A percentile compares a stretch with the other conserved stretches of the same genome.
phyloP scores from a whole-genome alignment of 1,140 invertebrate genomes.

The Yoshiicerus persimilis region DNA sequence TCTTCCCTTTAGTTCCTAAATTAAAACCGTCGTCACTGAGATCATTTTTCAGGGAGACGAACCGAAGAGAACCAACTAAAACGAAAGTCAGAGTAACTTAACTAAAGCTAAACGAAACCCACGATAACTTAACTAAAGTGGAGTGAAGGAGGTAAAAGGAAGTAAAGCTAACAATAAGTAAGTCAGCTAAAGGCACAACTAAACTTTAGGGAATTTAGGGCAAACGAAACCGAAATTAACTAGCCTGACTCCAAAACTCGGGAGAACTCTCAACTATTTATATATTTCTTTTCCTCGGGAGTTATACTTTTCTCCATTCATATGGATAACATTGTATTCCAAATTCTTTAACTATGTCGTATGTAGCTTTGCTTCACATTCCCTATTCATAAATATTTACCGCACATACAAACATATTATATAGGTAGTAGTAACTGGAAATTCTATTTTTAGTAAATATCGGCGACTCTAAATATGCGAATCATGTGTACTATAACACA shows the following conservation, averaged over 20 bases:
- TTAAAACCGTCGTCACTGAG: slow-evolving; percentile 3
- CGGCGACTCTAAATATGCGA: no score
- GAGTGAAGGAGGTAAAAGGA: neutral
- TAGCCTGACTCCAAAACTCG: neutral
- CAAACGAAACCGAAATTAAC: neutral
- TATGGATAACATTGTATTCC: neutral
- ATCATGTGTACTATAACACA: no score
- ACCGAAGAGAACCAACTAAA: neutral
- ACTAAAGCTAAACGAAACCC: neutral
- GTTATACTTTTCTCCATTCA: neutral
- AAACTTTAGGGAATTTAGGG: neutral
- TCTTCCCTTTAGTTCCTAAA: neutral
- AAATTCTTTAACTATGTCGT: neutral
- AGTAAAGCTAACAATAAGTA: neutral
- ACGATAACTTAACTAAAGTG: neutral
- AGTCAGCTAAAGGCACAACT: neutral
- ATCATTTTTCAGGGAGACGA: neutral
- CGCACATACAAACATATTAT: neutral
- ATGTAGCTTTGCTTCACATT: neutral
- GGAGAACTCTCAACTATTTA: neutral
- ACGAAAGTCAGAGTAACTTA: neutral
- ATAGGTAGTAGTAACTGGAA: no score
- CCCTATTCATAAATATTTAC: neutral
- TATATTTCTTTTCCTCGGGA: neutral
- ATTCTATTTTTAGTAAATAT: no score